Percentiles rank a stretch among this genome's conserved stretches.
Conservation (phyloP, 2,797 vertebrate genomes). For the Merluccius polli region DNA sequence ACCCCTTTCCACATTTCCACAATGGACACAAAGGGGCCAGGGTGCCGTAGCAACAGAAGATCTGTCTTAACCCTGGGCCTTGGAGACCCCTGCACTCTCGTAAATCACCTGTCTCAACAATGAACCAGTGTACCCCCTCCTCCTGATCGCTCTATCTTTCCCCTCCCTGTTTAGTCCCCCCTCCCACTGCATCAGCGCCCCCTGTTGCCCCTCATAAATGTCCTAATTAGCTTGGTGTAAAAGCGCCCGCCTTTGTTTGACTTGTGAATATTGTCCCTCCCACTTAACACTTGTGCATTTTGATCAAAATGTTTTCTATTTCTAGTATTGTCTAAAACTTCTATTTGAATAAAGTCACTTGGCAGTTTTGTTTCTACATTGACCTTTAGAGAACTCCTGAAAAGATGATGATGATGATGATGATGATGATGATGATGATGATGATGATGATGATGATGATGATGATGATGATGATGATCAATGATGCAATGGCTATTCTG, state of each 20-base stretch:
- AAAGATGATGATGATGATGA: not conserved
- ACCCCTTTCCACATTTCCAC: slow-evolving; percentile 52
- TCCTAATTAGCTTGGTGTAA: slow-evolving; percentile 65
- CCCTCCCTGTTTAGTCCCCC: slow-evolving; percentile 26
- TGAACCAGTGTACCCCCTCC: slow-evolving; percentile 54
- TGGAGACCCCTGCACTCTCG: slow-evolving; percentile 51
- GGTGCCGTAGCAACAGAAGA: slow-evolving; percentile 60
- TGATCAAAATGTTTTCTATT: not conserved
- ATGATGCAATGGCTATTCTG: slow-evolving; percentile 9
- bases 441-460: not conserved
- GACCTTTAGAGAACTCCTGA: slow-evolving; percentile 9
- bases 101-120: slow-evolving; percentile 78
- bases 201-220: slow-evolving; percentile 56
- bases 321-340: slow-evolving; percentile 15
- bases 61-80: slow-evolving; percentile 55
- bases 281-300: slow-evolving; percentile 30
- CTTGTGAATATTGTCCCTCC: slow-evolving; percentile 35
- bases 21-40: slow-evolving; percentile 68
- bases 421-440: not conserved
- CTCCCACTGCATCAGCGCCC: slow-evolving; percentile 30
- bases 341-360: slow-evolving; percentile 12
- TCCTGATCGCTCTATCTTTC: slow-evolving; percentile 28
- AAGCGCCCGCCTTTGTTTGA: slow-evolving; percentile 61
- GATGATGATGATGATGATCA: not conserved
- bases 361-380: slow-evolving; percentile 12